Conservation (phyloP, 64 coral and sea anemone species). For the Hydrozoanthus tunicans region DNA sequence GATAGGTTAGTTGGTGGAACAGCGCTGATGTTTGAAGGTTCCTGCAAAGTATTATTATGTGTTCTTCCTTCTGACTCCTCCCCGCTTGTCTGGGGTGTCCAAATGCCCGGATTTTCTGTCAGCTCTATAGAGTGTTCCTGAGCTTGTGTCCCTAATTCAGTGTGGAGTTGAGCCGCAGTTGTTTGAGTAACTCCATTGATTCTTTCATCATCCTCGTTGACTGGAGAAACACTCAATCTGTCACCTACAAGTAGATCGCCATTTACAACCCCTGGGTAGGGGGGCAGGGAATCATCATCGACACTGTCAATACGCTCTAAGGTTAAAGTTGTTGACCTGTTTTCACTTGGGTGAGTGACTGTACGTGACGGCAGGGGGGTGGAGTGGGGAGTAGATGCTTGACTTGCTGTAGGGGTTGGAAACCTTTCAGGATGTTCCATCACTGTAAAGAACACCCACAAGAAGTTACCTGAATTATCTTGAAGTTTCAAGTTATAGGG, state of each 20-base stretch:
- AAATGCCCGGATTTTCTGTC: neutral
- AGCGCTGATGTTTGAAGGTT: neutral
- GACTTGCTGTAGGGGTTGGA: conserved; percentile 31
- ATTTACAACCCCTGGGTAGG: conserved; percentile 50
- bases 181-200: neutral
- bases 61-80: neutral
- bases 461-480: no score
- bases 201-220: neutral
- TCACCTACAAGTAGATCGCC: neutral
- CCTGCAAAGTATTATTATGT: neutral
- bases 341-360: neutral
- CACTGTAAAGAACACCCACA: neutral
- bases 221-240: neutral
- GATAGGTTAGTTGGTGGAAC: neutral
- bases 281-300: conserved; percentile 22
- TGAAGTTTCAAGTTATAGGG: no score
- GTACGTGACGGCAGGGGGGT: conserved; percentile 9
- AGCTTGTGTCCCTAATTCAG: neutral
- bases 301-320: conserved; percentile 40
- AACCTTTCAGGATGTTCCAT: conserved; percentile 59
- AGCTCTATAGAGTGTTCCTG: neutral
- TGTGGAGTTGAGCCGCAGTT: neutral
- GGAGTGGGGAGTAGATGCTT: conserved; percentile 32
- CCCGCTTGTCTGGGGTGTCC: neutral
- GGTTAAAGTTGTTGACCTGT: neutral